A percentile compares a stretch with the other conserved stretches of the same genome.
These are phyloP conservation scores for Calameuta idolon DNA, from an alignment of 2,888 invertebrate species.

Conservation along the genomic window DNA sequence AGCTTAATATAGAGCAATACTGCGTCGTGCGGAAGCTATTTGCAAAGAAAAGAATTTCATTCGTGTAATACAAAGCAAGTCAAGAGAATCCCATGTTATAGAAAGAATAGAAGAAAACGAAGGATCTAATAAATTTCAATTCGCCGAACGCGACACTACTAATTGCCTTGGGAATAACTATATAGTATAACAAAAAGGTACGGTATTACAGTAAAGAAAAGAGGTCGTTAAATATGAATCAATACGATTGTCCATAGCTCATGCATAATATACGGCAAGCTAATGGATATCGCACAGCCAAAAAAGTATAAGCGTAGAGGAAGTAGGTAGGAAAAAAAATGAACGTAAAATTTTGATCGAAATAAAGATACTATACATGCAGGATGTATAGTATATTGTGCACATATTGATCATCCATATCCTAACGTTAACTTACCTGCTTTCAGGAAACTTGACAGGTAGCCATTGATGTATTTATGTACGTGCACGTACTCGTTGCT, in stretches of 20 bases:
- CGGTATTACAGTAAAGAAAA: background rate
- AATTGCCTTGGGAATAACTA: background rate
- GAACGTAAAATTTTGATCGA: background rate
- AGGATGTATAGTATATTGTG: background rate
- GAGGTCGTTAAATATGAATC: background rate
- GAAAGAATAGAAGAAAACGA: background rate
- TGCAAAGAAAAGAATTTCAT: background rate
- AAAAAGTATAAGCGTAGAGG: background rate
- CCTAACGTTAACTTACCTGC: background rate
- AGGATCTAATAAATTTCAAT: background rate
- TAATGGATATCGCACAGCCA: background rate
- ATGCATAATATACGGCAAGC: background rate
- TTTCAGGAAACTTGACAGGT: background rate
- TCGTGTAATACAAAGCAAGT: background rate
- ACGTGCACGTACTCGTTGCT: constrained; percentile 7
- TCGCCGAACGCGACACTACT: background rate
- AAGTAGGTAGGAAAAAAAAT: background rate
- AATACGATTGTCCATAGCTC: background rate
- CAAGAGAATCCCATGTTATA: background rate
- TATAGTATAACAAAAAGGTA: background rate
- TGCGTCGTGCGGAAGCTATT: background rate
- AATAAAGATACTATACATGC: background rate
- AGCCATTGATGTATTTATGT: constrained; percentile 3
- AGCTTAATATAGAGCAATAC: background rate
- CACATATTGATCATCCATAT: background rate